phyloP scores from a whole-genome alignment of 1,140 invertebrate species.

The Orchesella cincta region DNA sequence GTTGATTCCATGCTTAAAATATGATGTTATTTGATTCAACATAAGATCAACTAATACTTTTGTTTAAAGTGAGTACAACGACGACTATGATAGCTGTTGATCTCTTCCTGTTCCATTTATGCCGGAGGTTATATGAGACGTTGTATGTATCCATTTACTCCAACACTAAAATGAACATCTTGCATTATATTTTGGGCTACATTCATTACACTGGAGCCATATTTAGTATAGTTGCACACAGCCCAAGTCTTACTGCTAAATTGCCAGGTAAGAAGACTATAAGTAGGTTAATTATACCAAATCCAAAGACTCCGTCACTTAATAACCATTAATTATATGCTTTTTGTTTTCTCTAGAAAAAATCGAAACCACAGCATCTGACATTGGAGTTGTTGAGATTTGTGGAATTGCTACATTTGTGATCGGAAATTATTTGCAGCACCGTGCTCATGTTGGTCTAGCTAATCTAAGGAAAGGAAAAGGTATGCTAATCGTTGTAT shows the following conservation, averaged over 20 bases:
- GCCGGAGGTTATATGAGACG: constrained; percentile 75
- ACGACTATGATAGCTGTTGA: constrained; percentile 62
- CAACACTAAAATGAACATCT: constrained; percentile 73
- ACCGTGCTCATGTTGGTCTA: constrained; percentile 69
- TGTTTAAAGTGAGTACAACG: constrained; percentile 62
- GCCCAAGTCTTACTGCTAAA: background rate
- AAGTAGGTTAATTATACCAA: too few relatives aligned
- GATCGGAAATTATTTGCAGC: constrained; percentile 69
- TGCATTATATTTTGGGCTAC: constrained; percentile 73
- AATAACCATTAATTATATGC: too few relatives aligned
- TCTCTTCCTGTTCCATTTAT: constrained; percentile 70
- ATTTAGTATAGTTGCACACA: background rate
- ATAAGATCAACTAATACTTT: background rate
- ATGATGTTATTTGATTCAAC: too few relatives aligned
- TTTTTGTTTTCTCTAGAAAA: too few relatives aligned
- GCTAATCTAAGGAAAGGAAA: constrained; percentile 69
- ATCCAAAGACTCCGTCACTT: too few relatives aligned
- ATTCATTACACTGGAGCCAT: constrained; percentile 62
- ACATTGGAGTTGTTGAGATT: constrained; percentile 53
- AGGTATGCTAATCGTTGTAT: too few relatives aligned
- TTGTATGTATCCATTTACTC: constrained; percentile 76
- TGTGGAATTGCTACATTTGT: constrained; percentile 65
- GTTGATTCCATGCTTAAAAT: too few relatives aligned
- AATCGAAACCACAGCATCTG: too few relatives aligned
- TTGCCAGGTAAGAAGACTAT: background rate